Conservation (phyloP, 2,888 invertebrate species). For the Trichopria drosophilae region DNA sequence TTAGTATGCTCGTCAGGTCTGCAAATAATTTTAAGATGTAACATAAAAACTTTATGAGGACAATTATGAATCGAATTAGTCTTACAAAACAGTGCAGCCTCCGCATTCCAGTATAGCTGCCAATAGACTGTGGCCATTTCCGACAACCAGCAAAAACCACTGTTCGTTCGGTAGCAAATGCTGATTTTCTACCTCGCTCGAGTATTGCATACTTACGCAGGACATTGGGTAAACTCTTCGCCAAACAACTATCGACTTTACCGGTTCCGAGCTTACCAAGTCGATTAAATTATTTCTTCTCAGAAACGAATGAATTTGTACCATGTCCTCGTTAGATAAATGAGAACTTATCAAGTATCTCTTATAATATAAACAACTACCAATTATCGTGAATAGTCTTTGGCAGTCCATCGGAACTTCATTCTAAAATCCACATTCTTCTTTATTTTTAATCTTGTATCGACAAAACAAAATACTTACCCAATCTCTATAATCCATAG, state of each 20-base stretch:
- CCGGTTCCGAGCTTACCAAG: slow-evolving; percentile 67
- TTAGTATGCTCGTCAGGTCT: slow-evolving; percentile 66
- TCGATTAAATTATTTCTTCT: slow-evolving; percentile 75
- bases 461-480: slow-evolving; percentile 54
- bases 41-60: not conserved
- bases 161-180: slow-evolving; percentile 63
- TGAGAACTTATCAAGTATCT: slow-evolving; percentile 79
- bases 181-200: slow-evolving; percentile 37
- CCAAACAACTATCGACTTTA: slow-evolving; percentile 77
- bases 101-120: slow-evolving; percentile 76
- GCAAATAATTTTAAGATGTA: slow-evolving; percentile 36
- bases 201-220: slow-evolving; percentile 48
- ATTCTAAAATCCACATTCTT: slow-evolving; percentile 61
- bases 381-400: slow-evolving; percentile 70
- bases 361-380: slow-evolving; percentile 66
- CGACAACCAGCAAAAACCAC: slow-evolving; percentile 75
- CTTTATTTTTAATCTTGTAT: slow-evolving; percentile 8
- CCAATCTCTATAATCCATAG: slow-evolving; percentile 89
- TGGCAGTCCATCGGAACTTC: slow-evolving; percentile 77
- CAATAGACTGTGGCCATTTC: slow-evolving; percentile 69
- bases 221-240: slow-evolving; percentile 70
- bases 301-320: slow-evolving; percentile 75
- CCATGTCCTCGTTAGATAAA: slow-evolving; percentile 72
- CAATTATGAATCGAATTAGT: slow-evolving; percentile 7
- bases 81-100: slow-evolving; percentile 69